Conservation (phyloP, 1,140 invertebrate species). For the Papilio polytes region DNA sequence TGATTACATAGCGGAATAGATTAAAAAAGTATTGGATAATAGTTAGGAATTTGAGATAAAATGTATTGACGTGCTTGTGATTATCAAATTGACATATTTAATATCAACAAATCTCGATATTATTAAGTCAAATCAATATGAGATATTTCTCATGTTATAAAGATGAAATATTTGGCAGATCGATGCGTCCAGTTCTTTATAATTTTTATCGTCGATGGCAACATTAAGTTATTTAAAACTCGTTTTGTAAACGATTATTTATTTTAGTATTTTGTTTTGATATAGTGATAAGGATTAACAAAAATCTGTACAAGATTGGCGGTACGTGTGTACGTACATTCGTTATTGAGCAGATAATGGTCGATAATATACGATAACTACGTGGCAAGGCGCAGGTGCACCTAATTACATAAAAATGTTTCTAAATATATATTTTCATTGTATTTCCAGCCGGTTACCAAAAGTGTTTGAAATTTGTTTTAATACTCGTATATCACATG, state of each 20-base stretch:
- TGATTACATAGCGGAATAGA: too few species aligned
- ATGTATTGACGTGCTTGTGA: too few species aligned
- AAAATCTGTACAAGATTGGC: neutral
- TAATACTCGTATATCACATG: too few species aligned
- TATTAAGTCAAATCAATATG: too few species aligned
- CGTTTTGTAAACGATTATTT: too few species aligned
- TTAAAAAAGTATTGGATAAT: too few species aligned
- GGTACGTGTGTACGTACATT: neutral
- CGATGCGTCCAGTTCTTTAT: neutral
- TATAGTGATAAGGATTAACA: neutral
- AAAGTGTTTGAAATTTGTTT: too few species aligned
- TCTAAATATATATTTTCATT: neutral
- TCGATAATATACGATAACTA: neutral
- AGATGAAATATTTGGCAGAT: too few species aligned
- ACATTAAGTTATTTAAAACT: neutral
- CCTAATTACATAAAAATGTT: neutral
- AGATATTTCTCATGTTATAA: too few species aligned
- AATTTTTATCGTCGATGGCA: neutral
- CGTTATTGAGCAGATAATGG: neutral
- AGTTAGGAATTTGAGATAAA: too few species aligned
- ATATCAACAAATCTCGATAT: too few species aligned
- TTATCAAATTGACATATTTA: too few species aligned
- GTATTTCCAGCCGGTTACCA: neutral
- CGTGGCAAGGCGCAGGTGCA: neutral
- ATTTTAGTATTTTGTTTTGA: neutral